phyloP scores from a whole-genome alignment of 2,888 invertebrate genomes.

The Aphidoletes aphidimyza region DNA sequence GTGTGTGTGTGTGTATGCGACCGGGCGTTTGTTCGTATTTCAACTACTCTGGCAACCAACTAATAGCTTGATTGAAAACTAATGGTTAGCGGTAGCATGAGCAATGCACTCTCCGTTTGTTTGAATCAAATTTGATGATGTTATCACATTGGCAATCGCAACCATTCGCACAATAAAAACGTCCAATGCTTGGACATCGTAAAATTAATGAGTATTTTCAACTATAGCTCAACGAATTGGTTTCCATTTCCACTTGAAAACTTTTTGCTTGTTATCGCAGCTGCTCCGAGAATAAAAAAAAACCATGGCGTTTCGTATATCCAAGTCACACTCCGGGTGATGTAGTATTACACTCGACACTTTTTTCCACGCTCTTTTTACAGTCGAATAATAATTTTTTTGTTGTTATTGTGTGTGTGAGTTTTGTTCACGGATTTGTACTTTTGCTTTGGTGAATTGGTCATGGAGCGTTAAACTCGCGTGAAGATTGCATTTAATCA shows the following conservation, averaged over 20 bases:
- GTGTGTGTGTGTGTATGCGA: background rate
- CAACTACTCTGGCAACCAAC: no score
- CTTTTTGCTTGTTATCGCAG: background rate
- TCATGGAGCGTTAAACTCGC: background rate
- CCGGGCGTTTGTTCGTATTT: no score
- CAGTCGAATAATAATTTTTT: background rate
- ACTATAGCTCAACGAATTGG: background rate
- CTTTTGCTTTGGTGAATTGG: background rate
- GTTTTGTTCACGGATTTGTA: no score
- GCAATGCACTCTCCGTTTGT: background rate
- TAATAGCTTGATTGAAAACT: constrained; percentile 50
- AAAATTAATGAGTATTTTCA: constrained; percentile 46
- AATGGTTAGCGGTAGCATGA: background rate
- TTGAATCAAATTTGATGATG: constrained; percentile 26
- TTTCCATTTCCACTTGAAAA: background rate
- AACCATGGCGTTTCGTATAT: background rate
- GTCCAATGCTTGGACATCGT: constrained; percentile 45
- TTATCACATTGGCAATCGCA: constrained; percentile 22
- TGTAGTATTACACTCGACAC: background rate
- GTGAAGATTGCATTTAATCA: background rate
- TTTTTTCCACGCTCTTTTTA: background rate
- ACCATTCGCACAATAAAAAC: constrained; percentile 27
- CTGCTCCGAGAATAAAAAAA: background rate
- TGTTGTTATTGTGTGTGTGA: background rate
- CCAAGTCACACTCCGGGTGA: background rate